A percentile compares a stretch with the other conserved stretches of the same genome.
Conservation (phyloP, 1,140 invertebrate genomes). For the Lucilia sericata region DNA sequence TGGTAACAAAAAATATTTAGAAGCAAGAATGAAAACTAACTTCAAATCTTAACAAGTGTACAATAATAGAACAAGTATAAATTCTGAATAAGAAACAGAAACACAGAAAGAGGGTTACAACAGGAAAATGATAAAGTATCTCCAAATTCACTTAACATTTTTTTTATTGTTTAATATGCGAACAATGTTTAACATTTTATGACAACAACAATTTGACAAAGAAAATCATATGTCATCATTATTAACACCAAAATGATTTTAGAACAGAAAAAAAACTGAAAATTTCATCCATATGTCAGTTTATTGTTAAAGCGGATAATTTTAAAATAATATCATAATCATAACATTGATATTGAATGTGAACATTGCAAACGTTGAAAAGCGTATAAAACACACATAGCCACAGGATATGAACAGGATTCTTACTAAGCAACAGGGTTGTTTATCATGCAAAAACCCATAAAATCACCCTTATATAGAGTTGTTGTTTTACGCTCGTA, state of each 20-base stretch:
- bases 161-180: slow-evolving; percentile 61
- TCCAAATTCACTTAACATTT: slow-evolving; percentile 54
- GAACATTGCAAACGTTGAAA: background rate
- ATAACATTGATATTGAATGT: slow-evolving; percentile 51
- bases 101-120: background rate
- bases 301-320: slow-evolving; percentile 65
- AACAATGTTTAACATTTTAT: slow-evolving; percentile 55
- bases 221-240: slow-evolving; percentile 68
- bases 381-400: background rate
- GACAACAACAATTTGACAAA: slow-evolving; percentile 53
- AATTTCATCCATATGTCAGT: slow-evolving; percentile 57
- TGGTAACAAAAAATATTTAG: slow-evolving; percentile 47
- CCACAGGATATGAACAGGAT: background rate
- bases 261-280: slow-evolving; percentile 50
- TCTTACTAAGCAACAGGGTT: background rate
- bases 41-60: slow-evolving; percentile 8
- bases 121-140: slow-evolving; percentile 23
- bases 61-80: background rate
- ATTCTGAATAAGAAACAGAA: background rate
- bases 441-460: slow-evolving; percentile 16
- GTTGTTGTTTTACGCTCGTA: slow-evolving; percentile 7
- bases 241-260: slow-evolving; percentile 67
- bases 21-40: background rate
- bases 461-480: background rate
- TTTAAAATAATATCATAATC: slow-evolving; percentile 68